Base-by-base conservation (phyloP, 1,140 invertebrate genomes). In the Drosophila takahashii region DNA sequence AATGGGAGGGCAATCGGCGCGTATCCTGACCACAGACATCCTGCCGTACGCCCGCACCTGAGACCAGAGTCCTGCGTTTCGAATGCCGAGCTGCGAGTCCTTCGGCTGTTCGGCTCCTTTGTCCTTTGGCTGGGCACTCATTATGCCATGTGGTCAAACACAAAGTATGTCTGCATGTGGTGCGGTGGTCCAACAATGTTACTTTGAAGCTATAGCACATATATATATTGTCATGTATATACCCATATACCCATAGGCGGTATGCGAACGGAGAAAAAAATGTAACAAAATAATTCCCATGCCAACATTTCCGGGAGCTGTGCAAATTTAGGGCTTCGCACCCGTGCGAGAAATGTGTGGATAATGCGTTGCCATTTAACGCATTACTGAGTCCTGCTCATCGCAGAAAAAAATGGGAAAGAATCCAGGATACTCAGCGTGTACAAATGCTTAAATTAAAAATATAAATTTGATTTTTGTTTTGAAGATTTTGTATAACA, bases 71-170 rank as follows among this genome's bases (percentile, higher is more conserved):
- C 56, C 71, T n/a, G n/a, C n/a, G n/a, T n/a, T n/a, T n/a, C n/a
- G n/a, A n/a, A n/a, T n/a, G n/a, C n/a, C n/a, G n/a, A n/a, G 22
- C 3, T 22, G 22, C 22, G 22, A 22, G 22, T 22, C 22, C 22
- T 22, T 22, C 22, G 22, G 22, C 22, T 22, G 22, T 54, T 42
- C 32, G 50, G 18, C 15, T 74, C 42, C 70, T 64, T 56, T 48
- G 64, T 83, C 62, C 70, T 59, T 41, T 47, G 52, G 61, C 69
- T 22, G 54, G 36, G 44, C 58, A 53, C 73, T 85, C 81, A 85
- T 85, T 85, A 85, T 74, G 73, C 73, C 77, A 73, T 85, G 81
- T 85, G 81, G 81, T 85, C 81, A 79, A 59, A 84, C 80, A 84
- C 71, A 84, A 80, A 80, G 71, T 76, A 77, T 77, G 79, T 81